Base-by-base conservation (phyloP, 2,888 invertebrate genomes). In the Archaeoteleia sp. region DNA sequence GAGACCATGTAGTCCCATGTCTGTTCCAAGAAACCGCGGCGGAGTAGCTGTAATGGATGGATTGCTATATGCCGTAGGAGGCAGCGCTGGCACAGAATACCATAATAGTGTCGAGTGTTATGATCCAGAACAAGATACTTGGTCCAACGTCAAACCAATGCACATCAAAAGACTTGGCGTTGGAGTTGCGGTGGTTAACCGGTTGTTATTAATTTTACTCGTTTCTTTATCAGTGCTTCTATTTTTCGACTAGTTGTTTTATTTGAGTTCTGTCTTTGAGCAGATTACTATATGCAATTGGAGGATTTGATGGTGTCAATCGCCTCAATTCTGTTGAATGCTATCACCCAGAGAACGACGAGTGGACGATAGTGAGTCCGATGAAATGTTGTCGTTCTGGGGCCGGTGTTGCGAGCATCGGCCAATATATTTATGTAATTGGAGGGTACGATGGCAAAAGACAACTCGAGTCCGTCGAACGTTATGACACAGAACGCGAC, bases 21-120 rank as follows among this genome's bases (percentile, higher is more conserved):
- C 94, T 7, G 92, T 93, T 37, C 93, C 96, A 0, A 87, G 97
- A 40, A 95, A 96, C 85, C 89, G 97, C 77, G 93, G 96, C 12
- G 96, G 96, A 4, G 96, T 96, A 2, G 95, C 95, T n/a, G 95
- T 96, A 6, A 94, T 97, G 91, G 96, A 97, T 79, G 95, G 94
- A 14, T 87, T 94, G 69, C 87, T 97, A 55, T 97, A 97, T 82
- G 96, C 96, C 1, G 95, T 96, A 0, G 97, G 97, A 0, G 97
- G 97, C 0, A 95, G 95, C 1, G 92, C 94, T 4, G 95, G 94
- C 12, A 89, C 91, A 2, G 92, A 92, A 76, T 95, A 94, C 84
- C 96, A 96, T 80, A 93, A 90, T 81, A 92, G 93, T 60, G 96
- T 96, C 1, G 97, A 97, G 89, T 94, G 95, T 80, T 96, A 94